These are phyloP conservation scores for Origma solitaria DNA, from an alignment of 2,113 vertebrate species.

Conservation along the genomic window DNA sequence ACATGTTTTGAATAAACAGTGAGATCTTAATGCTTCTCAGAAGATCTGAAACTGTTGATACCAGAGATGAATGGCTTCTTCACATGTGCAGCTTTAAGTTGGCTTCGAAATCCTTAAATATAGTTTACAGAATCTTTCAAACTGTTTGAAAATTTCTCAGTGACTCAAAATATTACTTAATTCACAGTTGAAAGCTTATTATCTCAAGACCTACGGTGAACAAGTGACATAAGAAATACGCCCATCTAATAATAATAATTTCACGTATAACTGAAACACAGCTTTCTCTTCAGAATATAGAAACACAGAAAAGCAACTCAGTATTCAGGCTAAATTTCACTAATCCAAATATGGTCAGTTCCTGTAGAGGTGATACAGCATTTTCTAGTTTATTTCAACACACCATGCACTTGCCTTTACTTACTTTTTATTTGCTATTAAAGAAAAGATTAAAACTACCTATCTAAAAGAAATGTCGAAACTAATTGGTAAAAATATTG, in stretches of 20 bases:
- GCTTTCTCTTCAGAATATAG: not conserved
- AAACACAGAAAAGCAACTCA: not conserved
- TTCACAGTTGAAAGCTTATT: not conserved
- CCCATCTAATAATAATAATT: not conserved
- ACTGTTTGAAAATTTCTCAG: not conserved
- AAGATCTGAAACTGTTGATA: not conserved
- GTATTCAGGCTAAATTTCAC: not conserved
- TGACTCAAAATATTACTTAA: not conserved
- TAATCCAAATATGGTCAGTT: not conserved
- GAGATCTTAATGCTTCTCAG: not conserved
- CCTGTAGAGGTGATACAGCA: not conserved
- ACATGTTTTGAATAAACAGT: not conserved
- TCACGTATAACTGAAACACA: not conserved
- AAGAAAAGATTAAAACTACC: not conserved
- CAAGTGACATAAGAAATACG: not conserved
- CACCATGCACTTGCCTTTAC: fast-evolving
- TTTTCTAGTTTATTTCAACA: not conserved
- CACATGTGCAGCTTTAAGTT: not conserved
- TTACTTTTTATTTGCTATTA: not conserved
- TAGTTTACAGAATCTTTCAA: not conserved
- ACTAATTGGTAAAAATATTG: not conserved
- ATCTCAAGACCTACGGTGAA: fast-evolving
- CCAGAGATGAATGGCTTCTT: not conserved
- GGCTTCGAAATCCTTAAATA: not conserved
- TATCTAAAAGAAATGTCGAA: not conserved